A percentile compares a stretch with the other conserved stretches of the same genome.
phyloP scores from a whole-genome alignment of 2,888 invertebrate genomes.

The Lutraria lutraria region DNA sequence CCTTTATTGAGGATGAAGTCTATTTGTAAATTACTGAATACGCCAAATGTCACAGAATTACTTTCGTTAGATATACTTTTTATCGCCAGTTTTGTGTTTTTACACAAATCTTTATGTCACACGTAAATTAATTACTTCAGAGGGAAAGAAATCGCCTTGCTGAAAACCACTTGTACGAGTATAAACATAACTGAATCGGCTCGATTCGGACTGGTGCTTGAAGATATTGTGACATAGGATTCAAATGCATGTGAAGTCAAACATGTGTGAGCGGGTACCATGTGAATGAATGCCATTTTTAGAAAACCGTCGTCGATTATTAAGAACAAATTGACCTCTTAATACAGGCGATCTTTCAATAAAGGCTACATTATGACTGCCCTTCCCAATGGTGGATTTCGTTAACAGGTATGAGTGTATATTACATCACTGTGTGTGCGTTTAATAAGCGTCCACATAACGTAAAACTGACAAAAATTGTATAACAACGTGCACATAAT shows the following conservation, averaged over 20 bases:
- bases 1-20: background rate
- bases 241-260: background rate
- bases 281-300: too few species aligned
- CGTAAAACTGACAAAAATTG: too few species aligned
- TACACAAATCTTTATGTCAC: background rate
- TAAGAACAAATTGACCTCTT: too few species aligned
- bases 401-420: too few species aligned
- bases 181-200: background rate
- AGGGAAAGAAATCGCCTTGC: background rate
- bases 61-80: background rate
- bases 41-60: background rate
- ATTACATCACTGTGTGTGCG: too few species aligned
- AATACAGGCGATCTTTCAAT: too few species aligned
- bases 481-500: too few species aligned
- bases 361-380: too few species aligned
- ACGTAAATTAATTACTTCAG: background rate
- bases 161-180: background rate
- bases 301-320: background rate
- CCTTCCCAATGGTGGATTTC: too few species aligned
- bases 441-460: too few species aligned
- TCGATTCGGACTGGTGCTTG: background rate
- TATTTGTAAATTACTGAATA: conserved; percentile 1
- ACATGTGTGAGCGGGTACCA: too few species aligned
- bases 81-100: background rate
- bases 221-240: background rate